Evolutionary conservation across 1,140 invertebrate genomes (phyloP), one percentile per base, ranked within the genome.

Genomic region (Apis florea): DNA sequence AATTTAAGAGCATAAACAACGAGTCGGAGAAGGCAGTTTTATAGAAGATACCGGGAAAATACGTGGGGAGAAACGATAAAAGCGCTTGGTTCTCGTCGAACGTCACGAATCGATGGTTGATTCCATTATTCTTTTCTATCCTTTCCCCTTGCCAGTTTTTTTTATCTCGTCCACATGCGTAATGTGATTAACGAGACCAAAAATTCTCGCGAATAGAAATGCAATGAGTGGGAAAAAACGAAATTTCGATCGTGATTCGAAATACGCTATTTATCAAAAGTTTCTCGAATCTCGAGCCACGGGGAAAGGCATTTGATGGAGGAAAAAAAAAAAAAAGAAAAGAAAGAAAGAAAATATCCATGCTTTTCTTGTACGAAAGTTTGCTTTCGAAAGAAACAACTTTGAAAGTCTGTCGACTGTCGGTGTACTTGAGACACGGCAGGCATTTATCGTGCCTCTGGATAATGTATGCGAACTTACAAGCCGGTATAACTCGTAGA

Each of bases 101-200:
- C 31, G 31, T 40, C 31, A 40, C 31, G 5, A 40, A 40, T 40
- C 31, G 31, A 40, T 40, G 31, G 31, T 40, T 40, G 31, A 58
- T 54, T 72, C 21, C 66, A 74, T 83, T 54, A 61, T 67, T 58
- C n/a, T 58, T 72, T 75, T 53, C 71, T 26, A 26, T 49, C n/a
- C 47, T 64, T 80, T 82, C 68, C 63, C 47, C 49, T n/a, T 10
- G 2, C 40, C 21, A 49, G n/a, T 31, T n/a, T 51, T 24, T 31
- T 66, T 58, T 75, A 15, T 51, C 64, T 59, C 64, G 66, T 63
- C 71, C 68, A 83, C 81, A 77, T 71, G 79, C 70, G 72, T 77
- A 80, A 77, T 54, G 54, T 59, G 85, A 87, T 85, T 87, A 87
- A 85, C 79, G 73, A 63, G 67, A 63, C 47, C 53, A 72, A 63